Base-by-base conservation (phyloP, 1,140 invertebrate genomes). In the Bilobella aurantiaca region DNA sequence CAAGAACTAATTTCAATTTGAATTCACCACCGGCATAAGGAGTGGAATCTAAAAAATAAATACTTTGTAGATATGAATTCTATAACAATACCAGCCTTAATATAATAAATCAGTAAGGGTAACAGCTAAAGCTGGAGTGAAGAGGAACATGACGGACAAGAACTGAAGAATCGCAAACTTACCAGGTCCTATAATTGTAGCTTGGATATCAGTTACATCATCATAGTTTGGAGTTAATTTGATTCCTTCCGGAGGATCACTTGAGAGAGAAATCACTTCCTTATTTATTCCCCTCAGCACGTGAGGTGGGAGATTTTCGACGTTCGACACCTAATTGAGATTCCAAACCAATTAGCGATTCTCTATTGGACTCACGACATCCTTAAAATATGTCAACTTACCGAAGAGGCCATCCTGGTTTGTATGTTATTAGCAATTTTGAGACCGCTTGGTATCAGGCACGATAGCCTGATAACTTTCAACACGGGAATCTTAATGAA, bases 271-370 rank as follows among this genome's bases (percentile, higher is more conserved):
- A 72, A 84, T 83, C 78, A 93, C 82, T 80, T 95, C 91, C 77
- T 88, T 89, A 28, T 85, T 84, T 49, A 95, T 86, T 75, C 86
- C 83, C 31, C 91, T 79, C 37, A 94, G 91, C 53, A 90, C 89
- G 82, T 94, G 90, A n/a, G 92, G 92, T 60, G 91, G 91, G 62
- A 94, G 78, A 80, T 95, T 95, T 80, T 95, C 92, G 64, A 94
- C 89, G 81, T 94, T 94, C 25, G 49, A 53, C 49, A 53, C 49
- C 49, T 53, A 23, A n/a, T 23, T 5, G 34, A 42, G 18, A 8
- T 12, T 12, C 34, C 8, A 42, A 42, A 42, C 18, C 34, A 42
- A 42, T 42, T 42, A 42, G 34, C 34, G 8, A 42, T 12, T 18
- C 34, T 42, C 34, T 18, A 42, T n/a, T n/a, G n/a, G n/a, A n/a